Evolutionary conservation across 2,113 vertebrate species (phyloP).

Genomic region (Condylura cristata): DNA sequence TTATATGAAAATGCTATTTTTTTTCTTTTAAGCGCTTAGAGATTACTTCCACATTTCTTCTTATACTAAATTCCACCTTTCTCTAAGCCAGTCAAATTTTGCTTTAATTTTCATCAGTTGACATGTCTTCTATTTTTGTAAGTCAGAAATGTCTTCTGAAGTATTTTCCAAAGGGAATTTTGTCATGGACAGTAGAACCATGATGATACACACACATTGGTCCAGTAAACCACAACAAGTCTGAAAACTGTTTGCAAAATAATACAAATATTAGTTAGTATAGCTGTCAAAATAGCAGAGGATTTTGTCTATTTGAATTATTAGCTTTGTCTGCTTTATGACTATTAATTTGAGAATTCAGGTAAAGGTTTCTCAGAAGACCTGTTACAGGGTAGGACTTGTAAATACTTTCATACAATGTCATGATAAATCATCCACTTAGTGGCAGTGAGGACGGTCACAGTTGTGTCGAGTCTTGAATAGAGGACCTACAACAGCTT

Average conservation of each 20-base stretch:
- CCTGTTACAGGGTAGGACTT: neutral
- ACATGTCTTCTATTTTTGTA: neutral
- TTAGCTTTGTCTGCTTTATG: neutral
- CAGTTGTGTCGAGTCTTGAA: neutral
- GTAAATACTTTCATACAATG: constrained; percentile 2
- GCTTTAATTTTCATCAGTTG: constrained; percentile 1
- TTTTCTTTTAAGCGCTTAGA: constrained; percentile 56
- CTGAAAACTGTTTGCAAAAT: constrained; percentile 21
- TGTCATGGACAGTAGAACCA: neutral
- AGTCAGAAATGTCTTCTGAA: neutral
- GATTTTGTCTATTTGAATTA: neutral
- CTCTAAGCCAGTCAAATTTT: neutral
- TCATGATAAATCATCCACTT: neutral
- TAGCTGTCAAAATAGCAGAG: neutral
- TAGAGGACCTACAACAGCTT: neutral
- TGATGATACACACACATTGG: neutral
- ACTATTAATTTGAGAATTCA: neutral
- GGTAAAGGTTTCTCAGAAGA: neutral
- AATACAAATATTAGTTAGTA: constrained; percentile 6
- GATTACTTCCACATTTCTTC: constrained; percentile 9
- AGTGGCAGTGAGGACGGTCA: neutral
- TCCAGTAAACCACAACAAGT: neutral
- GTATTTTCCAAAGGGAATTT: constrained; percentile 14
- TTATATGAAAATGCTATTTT: constrained; percentile 57
- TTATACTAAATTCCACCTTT: constrained; percentile 5